phyloP scores from a whole-genome alignment of 2,888 invertebrate species.

The Eupithecia subumbrata region DNA sequence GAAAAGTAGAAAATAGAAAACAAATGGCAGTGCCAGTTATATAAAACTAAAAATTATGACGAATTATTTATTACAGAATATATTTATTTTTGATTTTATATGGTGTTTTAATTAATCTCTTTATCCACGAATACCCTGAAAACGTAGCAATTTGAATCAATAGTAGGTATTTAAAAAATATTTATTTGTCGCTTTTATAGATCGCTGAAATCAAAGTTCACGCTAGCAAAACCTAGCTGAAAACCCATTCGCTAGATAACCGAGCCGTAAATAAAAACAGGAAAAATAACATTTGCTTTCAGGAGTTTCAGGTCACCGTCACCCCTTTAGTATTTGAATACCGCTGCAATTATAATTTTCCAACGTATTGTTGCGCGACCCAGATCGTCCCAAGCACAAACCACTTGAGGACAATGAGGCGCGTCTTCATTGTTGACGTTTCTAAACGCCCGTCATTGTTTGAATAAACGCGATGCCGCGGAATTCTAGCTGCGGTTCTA shows the following conservation, averaged over 20 bases:
- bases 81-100: neutral
- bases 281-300: constrained; percentile 23
- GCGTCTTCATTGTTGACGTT: constrained; percentile 49
- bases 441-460: constrained; percentile 52
- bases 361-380: constrained; percentile 45
- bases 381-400: constrained; percentile 36
- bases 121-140: neutral
- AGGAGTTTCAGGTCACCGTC: constrained; percentile 23
- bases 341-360: constrained; percentile 48
- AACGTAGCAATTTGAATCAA: neutral
- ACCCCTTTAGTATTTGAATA: constrained; percentile 42
- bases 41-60: neutral
- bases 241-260: constrained; percentile 4
- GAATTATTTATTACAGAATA: neutral
- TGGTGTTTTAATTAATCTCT: neutral
- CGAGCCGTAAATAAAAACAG: constrained; percentile 1
- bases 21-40: neutral
- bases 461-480: constrained; percentile 44
- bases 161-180: neutral
- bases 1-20: neutral
- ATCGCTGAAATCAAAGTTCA: neutral
- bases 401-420: constrained; percentile 47
- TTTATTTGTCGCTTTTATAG: neutral
- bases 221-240: neutral
- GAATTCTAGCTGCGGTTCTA: constrained; percentile 25